A percentile compares a stretch with the other conserved stretches of the same genome.
phyloP scores from a whole-genome alignment of 2,888 invertebrate genomes.

The Epiblema foenella region DNA sequence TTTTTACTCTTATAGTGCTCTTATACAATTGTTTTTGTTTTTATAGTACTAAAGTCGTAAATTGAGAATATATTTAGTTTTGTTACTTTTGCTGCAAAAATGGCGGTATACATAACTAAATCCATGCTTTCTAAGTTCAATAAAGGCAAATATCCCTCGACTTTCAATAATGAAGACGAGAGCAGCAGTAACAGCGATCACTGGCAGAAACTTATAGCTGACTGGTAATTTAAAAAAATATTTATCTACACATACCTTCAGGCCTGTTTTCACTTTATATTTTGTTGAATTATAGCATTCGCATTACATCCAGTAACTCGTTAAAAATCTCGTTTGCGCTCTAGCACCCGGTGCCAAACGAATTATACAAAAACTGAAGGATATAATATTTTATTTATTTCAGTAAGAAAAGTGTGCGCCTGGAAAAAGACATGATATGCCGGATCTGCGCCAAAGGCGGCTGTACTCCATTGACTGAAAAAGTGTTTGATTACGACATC shows the following conservation, averaged over 20 bases:
- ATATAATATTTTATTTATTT: constrained; percentile 43
- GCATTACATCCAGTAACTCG: constrained; percentile 22
- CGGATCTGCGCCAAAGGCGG: constrained; percentile 74
- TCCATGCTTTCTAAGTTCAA: constrained; percentile 72
- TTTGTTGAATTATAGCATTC: not conserved
- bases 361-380: not conserved
- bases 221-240: constrained; percentile 52
- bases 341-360: not conserved
- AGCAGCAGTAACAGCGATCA: constrained; percentile 60
- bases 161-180: constrained; percentile 55
- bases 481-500: constrained; percentile 69
- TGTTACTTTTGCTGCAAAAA: constrained; percentile 49
- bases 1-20: not conserved
- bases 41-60: not conserved
- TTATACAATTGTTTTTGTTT: not conserved
- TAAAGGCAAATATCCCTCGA: constrained; percentile 62
- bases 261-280: too few species aligned
- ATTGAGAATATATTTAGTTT: constrained; percentile 5
- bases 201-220: constrained; percentile 69
- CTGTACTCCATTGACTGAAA: constrained; percentile 69
- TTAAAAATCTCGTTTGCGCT: not conserved
- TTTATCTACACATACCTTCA: too few species aligned
- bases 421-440: constrained; percentile 73
- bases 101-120: constrained; percentile 77
- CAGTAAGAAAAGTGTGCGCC: constrained; percentile 61